Evolutionary conservation across 2,113 vertebrate species (phyloP).

Genomic region (Xenopus laevis): DNA sequence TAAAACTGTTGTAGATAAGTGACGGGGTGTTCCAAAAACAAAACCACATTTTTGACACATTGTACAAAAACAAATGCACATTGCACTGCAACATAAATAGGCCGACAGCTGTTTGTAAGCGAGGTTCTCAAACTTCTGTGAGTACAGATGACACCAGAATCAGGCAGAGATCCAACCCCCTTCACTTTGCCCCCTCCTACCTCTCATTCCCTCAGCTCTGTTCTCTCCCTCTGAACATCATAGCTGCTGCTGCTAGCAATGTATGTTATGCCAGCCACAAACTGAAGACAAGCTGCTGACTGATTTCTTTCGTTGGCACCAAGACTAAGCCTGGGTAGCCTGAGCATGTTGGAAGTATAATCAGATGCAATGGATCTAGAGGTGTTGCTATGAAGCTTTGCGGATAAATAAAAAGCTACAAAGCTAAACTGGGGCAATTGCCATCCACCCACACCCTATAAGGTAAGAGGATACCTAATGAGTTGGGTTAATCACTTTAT

Average conservation of each 20-base stretch:
- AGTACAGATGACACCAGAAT: constrained; percentile 31
- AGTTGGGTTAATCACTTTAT: not conserved
- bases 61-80: not conserved
- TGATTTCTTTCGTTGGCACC: not conserved
- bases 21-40: not conserved
- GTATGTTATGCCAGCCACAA: constrained; percentile 28
- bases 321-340: constrained; percentile 22
- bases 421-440: constrained; percentile 15
- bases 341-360: constrained; percentile 31
- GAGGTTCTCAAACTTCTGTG: constrained; percentile 25
- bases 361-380: constrained; percentile 33
- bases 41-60: not conserved
- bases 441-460: constrained; percentile 16
- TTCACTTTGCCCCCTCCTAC: not conserved
- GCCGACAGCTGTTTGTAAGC: constrained; percentile 27
- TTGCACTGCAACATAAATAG: constrained; percentile 2
- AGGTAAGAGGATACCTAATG: constrained; percentile 26
- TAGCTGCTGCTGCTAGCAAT: constrained; percentile 34
- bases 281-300: not conserved
- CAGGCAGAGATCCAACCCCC: constrained; percentile 30
- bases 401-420: constrained; percentile 25
- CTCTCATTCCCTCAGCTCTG: not conserved
- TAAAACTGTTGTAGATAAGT: no score
- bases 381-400: constrained; percentile 29
- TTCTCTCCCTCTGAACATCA: constrained; percentile 25